These are phyloP conservation scores for Muraenolepis orangiensis DNA, from an alignment of 2,797 vertebrate species.

Conservation along the genomic window DNA sequence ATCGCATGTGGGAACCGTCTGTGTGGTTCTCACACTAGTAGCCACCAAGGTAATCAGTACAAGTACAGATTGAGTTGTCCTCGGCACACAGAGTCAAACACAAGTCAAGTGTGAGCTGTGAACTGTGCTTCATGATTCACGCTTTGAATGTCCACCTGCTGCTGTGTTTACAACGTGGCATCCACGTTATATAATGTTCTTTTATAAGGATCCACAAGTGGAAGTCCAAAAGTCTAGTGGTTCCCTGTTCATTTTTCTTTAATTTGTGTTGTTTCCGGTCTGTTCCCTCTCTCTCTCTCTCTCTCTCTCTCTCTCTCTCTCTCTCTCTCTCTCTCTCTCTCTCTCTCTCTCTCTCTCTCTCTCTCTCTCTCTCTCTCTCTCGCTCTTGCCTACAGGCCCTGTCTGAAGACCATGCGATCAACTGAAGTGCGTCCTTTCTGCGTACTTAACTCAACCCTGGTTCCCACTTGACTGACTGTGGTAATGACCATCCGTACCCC, in stretches of 20 bases:
- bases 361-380: slow-evolving; percentile 14
- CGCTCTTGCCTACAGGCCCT: slow-evolving; percentile 41
- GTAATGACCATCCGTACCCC: slow-evolving; percentile 73
- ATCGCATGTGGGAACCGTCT: not conserved
- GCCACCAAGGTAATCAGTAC: slow-evolving; percentile 28
- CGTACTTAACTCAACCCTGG: slow-evolving; percentile 46
- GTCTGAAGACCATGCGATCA: slow-evolving; percentile 31
- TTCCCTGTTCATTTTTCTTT: slow-evolving; percentile 7
- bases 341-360: not conserved
- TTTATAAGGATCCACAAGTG: not conserved
- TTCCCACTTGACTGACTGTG: slow-evolving; percentile 58
- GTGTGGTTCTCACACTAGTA: not conserved
- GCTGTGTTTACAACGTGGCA: not conserved
- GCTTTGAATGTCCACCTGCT: not conserved
- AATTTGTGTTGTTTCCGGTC: not conserved
- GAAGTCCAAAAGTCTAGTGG: not conserved
- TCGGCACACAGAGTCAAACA: slow-evolving; percentile 18
- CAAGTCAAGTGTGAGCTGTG: slow-evolving; percentile 12
- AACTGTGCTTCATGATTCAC: slow-evolving; percentile 33
- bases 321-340: slow-evolving; percentile 4
- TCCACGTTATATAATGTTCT: not conserved
- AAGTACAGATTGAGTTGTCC: slow-evolving; percentile 37
- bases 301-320: not conserved
- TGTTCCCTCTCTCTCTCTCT: not conserved
- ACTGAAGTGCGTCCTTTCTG: slow-evolving; percentile 24